phyloP scores from a whole-genome alignment of 2,797 vertebrate species.

The Molossus alvarezi region DNA sequence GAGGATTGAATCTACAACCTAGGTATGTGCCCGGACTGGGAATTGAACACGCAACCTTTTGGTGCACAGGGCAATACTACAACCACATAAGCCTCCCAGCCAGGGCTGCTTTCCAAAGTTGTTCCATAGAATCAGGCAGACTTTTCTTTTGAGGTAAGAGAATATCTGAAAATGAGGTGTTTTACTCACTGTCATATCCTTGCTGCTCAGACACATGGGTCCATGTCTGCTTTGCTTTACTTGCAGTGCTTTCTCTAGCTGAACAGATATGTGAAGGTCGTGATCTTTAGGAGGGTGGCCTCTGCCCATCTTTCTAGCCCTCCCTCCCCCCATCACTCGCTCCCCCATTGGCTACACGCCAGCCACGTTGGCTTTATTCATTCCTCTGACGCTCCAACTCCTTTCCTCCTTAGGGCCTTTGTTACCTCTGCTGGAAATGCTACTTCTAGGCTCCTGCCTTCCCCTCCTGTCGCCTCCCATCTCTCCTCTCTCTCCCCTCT shows the following conservation, averaged over 20 bases:
- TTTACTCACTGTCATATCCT: not conserved
- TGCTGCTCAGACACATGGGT: not conserved
- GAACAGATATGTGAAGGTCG: not conserved
- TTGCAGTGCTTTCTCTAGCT: not conserved
- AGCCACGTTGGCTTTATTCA: not conserved
- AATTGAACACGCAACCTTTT: not conserved
- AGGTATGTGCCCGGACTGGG: not conserved
- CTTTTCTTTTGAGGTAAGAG: conserved; percentile 12
- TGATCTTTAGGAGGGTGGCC: not conserved
- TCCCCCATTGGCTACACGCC: not conserved
- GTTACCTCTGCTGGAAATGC: not conserved
- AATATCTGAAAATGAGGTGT: conserved; percentile 8
- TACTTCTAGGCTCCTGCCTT: not conserved
- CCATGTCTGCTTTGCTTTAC: not conserved
- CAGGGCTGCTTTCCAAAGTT: not conserved
- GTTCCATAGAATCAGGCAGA: not conserved
- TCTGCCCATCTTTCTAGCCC: not conserved
- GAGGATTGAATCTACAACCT: no score
- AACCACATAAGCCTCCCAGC: not conserved
- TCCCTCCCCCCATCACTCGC: not conserved
- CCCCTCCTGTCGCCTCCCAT: not conserved
- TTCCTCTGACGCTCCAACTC: not conserved
- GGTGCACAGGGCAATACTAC: not conserved
- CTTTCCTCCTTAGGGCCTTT: not conserved
- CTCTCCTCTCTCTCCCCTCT: not conserved